Conservation (phyloP, 2,888 invertebrate species). For the Pristionchus exspectatus region DNA sequence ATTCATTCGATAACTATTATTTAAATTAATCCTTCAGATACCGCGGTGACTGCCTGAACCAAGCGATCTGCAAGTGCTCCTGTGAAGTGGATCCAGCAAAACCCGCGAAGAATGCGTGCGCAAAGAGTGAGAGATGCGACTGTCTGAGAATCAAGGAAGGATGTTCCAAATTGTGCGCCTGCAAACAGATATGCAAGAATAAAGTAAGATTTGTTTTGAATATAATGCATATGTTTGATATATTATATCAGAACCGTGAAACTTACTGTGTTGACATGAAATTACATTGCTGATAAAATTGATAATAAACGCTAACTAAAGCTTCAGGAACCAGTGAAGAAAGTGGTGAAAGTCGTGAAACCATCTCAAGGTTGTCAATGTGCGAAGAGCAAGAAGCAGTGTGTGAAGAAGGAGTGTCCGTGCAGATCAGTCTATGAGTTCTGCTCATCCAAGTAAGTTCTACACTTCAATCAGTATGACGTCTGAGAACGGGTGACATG, state of each 20-base stretch:
- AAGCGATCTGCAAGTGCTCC: constrained; percentile 79
- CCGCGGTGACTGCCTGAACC: constrained; percentile 79
- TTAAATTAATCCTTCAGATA: constrained; percentile 67
- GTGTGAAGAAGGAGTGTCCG: constrained; percentile 79
- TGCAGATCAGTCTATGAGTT: constrained; percentile 78
- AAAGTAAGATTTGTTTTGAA: constrained; percentile 63
- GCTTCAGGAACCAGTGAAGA: constrained; percentile 76
- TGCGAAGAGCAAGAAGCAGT: constrained; percentile 79
- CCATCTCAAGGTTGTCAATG: constrained; percentile 77
- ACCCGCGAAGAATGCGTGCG: constrained; percentile 78
- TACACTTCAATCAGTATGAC: neutral
- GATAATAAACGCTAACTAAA: neutral
- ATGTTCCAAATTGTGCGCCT: constrained; percentile 77
- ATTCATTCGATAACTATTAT: too few relatives aligned
- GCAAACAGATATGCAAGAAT: constrained; percentile 79
- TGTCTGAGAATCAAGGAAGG: constrained; percentile 79
- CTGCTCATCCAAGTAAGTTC: constrained; percentile 72
- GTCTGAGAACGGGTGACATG: too few relatives aligned
- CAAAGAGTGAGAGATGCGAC: constrained; percentile 78
- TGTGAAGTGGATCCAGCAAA: constrained; percentile 78
- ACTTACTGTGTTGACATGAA: too few relatives aligned
- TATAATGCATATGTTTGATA: neutral
- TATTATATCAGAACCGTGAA: too few relatives aligned
- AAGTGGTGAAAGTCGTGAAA: constrained; percentile 74
- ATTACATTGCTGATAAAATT: neutral